Evolutionary conservation across 2,797 vertebrate species (phyloP).

Genomic region (Anomalospiza imberbis): DNA sequence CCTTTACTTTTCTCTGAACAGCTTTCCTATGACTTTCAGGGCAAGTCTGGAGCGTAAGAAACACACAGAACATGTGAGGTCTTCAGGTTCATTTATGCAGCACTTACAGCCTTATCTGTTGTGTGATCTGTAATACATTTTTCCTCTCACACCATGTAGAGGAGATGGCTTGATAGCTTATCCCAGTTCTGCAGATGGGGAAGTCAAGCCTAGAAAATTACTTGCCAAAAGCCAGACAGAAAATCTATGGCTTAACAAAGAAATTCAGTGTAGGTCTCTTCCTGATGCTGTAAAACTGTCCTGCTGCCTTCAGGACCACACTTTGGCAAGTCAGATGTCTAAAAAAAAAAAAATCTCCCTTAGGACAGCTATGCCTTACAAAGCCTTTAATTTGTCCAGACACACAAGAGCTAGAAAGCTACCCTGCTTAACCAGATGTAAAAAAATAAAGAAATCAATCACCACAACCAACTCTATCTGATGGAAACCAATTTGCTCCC

Average conservation of each 20-base stretch:
- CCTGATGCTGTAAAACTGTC: background rate
- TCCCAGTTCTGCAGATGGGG: background rate
- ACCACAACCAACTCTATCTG: background rate
- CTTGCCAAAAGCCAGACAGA: constrained; percentile 30
- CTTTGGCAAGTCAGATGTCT: background rate
- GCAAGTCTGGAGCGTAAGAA: background rate
- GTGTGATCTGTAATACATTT: background rate
- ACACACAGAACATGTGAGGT: background rate
- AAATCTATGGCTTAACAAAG: constrained; percentile 14
- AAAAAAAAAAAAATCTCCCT: background rate
- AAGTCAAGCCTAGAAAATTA: constrained; percentile 34
- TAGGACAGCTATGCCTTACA: background rate
- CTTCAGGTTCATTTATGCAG: background rate
- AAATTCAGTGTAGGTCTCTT: background rate
- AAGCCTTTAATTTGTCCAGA: constrained; percentile 2
- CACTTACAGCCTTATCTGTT: background rate
- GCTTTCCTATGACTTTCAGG: background rate
- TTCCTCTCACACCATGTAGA: background rate
- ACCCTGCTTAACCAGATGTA: background rate
- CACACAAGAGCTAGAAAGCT: background rate
- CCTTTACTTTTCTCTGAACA: background rate
- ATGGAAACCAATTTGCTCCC: background rate
- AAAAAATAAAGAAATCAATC: background rate
- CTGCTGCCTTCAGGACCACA: background rate
- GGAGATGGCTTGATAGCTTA: constrained; percentile 20